A percentile compares a stretch with the other conserved stretches of the same genome.
These are phyloP conservation scores for Pseudobourletiella spinata DNA, from an alignment of 1,140 invertebrate genomes.

Conservation along the genomic window DNA sequence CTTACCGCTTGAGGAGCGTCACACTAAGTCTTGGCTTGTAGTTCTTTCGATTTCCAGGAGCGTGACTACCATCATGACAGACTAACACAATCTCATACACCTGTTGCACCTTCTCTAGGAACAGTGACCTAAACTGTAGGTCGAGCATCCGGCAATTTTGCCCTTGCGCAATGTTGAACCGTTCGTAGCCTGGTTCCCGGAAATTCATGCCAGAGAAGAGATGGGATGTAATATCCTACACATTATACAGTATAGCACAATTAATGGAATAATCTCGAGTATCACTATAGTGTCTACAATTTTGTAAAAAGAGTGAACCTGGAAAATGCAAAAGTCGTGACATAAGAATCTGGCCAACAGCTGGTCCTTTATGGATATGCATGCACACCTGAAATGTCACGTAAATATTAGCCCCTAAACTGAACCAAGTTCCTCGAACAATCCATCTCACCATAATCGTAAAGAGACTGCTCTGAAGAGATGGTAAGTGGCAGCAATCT, in stretches of 20 bases:
- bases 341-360: constrained; percentile 86
- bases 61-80: too few relatives aligned
- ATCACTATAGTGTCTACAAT: not conserved
- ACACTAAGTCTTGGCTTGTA: too few relatives aligned
- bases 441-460: constrained; percentile 83
- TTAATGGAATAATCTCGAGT: too few relatives aligned
- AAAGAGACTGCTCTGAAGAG: constrained; percentile 92
- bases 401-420: too few relatives aligned
- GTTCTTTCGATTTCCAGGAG: too few relatives aligned
- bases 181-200: constrained; percentile 62
- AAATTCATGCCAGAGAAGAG: constrained; percentile 73
- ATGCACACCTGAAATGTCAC: constrained; percentile 69
- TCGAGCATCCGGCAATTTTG: constrained; percentile 64
- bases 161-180: constrained; percentile 49
- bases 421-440: not conserved
- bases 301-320: constrained; percentile 43
- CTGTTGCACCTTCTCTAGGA: constrained; percentile 83
- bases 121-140: constrained; percentile 70
- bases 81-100: constrained; percentile 95
- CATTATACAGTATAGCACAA: too few relatives aligned
- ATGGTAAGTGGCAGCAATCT: constrained; percentile 88
- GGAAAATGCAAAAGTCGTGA: constrained; percentile 76
- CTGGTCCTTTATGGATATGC: constrained; percentile 86
- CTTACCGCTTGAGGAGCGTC: too few relatives aligned
- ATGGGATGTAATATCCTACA: constrained; percentile 80